A percentile compares a stretch with the other conserved stretches of the same genome.
phyloP scores from a whole-genome alignment of 2,888 invertebrate genomes.

The Diadromus collaris region DNA sequence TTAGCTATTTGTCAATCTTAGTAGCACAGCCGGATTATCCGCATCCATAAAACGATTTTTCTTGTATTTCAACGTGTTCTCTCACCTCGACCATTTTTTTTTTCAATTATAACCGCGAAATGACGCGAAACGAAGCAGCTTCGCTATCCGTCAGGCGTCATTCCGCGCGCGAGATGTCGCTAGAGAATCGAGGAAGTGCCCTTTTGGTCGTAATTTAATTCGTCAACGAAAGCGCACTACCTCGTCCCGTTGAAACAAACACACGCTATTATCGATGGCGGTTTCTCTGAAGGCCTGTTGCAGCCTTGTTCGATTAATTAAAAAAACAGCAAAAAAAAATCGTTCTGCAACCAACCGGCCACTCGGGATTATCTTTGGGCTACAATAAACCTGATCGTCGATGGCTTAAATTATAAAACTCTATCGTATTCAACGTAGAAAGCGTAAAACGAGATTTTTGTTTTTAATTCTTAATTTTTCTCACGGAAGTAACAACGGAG shows the following conservation, averaged over 20 bases:
- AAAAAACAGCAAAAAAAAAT: neutral
- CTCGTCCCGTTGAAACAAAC: slow-evolving; percentile 10
- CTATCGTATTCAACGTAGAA: neutral
- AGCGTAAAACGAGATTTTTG: slow-evolving; percentile 16
- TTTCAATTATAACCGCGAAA: slow-evolving; percentile 5
- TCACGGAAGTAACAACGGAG: slow-evolving; percentile 6
- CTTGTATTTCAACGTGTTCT: neutral
- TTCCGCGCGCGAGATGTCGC: slow-evolving; percentile 12
- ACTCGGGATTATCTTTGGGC: slow-evolving; percentile 56
- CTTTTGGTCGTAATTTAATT: slow-evolving; percentile 21
- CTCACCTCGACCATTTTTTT: neutral
- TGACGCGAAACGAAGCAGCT: slow-evolving; percentile 49
- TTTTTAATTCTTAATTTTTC: neutral
- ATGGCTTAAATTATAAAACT: slow-evolving; percentile 29
- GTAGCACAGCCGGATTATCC: slow-evolving; percentile 31
- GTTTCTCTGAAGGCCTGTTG: slow-evolving; percentile 1
- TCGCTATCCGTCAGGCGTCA: slow-evolving; percentile 44
- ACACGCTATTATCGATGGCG: slow-evolving; percentile 25
- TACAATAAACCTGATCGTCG: slow-evolving; percentile 45
- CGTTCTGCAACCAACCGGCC: slow-evolving; percentile 21
- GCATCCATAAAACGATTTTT: slow-evolving; percentile 27
- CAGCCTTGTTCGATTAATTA: slow-evolving; percentile 5
- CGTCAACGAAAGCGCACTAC: slow-evolving; percentile 22
- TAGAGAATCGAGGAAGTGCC: slow-evolving; percentile 20
- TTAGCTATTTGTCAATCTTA: slow-evolving; percentile 10